Evolutionary conservation across 2,888 invertebrate species (phyloP), one percentile per base, ranked within the genome.

Genomic region (Emmelina monodactyla): DNA sequence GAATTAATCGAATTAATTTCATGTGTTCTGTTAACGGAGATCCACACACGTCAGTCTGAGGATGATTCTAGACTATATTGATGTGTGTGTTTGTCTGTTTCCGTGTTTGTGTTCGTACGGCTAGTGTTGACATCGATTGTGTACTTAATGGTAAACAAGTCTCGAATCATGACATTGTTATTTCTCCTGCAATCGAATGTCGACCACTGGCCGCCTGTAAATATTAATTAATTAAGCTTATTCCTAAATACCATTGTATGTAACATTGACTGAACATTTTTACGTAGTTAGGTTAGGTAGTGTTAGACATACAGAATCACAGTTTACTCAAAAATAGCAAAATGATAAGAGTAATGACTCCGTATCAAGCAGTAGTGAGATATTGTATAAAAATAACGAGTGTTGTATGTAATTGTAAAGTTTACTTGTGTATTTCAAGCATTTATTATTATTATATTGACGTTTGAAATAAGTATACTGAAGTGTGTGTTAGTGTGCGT

Each of bases 181-280:
- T n/a, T n/a, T n/a, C n/a, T n/a, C n/a, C n/a, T n/a, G n/a, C n/a
- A n/a, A n/a, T n/a, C n/a, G n/a, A n/a, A n/a, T n/a, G n/a, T n/a
- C n/a, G n/a, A n/a, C n/a, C n/a, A n/a, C 42, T 14, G 14, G n/a
- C 9, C 9, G 14, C 14, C 7, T 16, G 56, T 46, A 55, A 58
- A 51, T 47, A 49, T 51, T 52, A 38, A 41, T 41, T 37, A 45
- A 43, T 35, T 63, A 59, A 62, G 59, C 61, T 63, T 65, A 64
- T 50, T 58, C 58, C 61, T 67, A 62, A 65, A 75, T 66, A 73
- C 68, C 75, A 73, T 69, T 72, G 71, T 73, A 73, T 73, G 69
- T 75, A 75, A 78, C 71, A 75, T 78, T 61, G 78, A 79, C 78
- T 79, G 78, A 76, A 73, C 70, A 72, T 73, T 75, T 76, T 69